Base-by-base conservation (phyloP, 2,113 vertebrate genomes). In the Sphyrna mokarran region DNA sequence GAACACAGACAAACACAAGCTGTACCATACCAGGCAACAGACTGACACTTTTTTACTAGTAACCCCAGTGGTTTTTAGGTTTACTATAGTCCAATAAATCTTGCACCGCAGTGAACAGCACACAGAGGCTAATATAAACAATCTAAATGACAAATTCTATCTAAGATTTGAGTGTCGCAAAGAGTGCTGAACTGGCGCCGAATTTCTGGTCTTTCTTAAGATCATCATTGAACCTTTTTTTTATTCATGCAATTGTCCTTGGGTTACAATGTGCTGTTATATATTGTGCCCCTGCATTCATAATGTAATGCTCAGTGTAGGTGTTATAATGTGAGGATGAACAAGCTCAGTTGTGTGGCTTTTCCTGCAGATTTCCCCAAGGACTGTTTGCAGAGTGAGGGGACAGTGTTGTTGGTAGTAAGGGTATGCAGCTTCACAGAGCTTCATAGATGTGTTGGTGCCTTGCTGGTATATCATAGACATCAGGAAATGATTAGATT, bases 31-130 rank as follows among this genome's bases (percentile, higher is more conserved):
- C 87, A 90, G 54, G 48, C 26, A 90, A 58, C 54, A 61, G 23
- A 90, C 26, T 90, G 54, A 90, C 87, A 90, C 22, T 90, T 90
- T 90, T 63, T 90, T 63, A 89, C 54, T 61, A 29, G 86, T 33
- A 90, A 90, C 54, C 54, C 80, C 80, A 83, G 13, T n/a, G 54
- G 26, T 63, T 90, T 63, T 90, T 58, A 61, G 54, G 3, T 90
- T 61, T 90, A 90, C 87, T 90, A 61, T n/a, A 90, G 29, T 16
- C 16, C 29, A 58, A 61, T 58, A 90, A 90, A 90, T 90, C 87
- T 90, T 90, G 54, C 87, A 63, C 54, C n/a, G 48, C 54, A 90
- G 26, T 63, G 87, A 58, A 90, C 29, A 63, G 54, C 87, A 58
- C 87, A 90, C 10, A 90, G 11, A 90, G 13, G 13, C 54, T 29